Evolutionary conservation across 2,797 vertebrate genomes (phyloP).

Genomic region (Sebastes paucispinis): DNA sequence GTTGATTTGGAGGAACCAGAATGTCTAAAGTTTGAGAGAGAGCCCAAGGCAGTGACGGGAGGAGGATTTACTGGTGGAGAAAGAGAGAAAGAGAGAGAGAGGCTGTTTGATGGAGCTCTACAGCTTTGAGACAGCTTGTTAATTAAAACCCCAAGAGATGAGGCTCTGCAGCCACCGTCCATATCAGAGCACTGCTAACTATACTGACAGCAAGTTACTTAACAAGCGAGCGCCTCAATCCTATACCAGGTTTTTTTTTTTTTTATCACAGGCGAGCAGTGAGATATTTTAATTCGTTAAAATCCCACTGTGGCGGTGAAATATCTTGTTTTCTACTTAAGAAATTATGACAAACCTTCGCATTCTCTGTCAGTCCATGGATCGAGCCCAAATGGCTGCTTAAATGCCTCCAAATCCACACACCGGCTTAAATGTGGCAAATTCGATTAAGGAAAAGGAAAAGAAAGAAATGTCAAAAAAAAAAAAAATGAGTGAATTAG

Average conservation of each 20-base stretch:
- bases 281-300: slow-evolving; percentile 80
- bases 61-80: slow-evolving; percentile 67
- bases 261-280: slow-evolving; percentile 79
- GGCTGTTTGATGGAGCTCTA: slow-evolving; percentile 82
- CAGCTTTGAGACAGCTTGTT: slow-evolving; percentile 86
- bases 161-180: slow-evolving; percentile 83
- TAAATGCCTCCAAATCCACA: slow-evolving; percentile 65
- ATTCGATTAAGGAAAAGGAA: slow-evolving; percentile 74
- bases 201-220: slow-evolving; percentile 86
- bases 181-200: slow-evolving; percentile 85
- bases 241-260: slow-evolving; percentile 39
- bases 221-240: slow-evolving; percentile 78
- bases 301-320: slow-evolving; percentile 76
- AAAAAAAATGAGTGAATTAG: slow-evolving; percentile 67
- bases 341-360: slow-evolving; percentile 75
- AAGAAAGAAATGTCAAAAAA: slow-evolving; percentile 64
- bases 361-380: slow-evolving; percentile 69
- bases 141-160: slow-evolving; percentile 87
- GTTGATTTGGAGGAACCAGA: slow-evolving; percentile 68
- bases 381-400: slow-evolving; percentile 72
- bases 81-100: slow-evolving; percentile 37
- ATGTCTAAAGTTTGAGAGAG: slow-evolving; percentile 74
- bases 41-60: slow-evolving; percentile 67
- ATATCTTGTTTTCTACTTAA: slow-evolving; percentile 80
- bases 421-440: slow-evolving; percentile 75